Percentiles rank a stretch among this genome's conserved stretches.
These are phyloP conservation scores for Fukomys damarensis DNA, from an alignment of 2,113 vertebrate species.

Conservation along the genomic window DNA sequence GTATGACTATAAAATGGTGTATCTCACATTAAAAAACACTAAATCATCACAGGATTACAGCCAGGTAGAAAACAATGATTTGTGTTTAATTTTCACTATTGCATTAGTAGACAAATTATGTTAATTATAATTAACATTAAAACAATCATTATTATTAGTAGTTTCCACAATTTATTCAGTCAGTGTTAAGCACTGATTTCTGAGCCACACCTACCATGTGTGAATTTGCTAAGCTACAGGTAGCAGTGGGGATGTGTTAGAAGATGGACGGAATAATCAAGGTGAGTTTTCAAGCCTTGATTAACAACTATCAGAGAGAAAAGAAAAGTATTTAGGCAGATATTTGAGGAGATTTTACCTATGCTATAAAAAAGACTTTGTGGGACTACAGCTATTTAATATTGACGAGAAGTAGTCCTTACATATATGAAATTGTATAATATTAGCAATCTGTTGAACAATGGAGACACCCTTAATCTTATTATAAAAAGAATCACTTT, in stretches of 20 bases:
- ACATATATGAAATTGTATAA: not conserved
- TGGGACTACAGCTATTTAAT: not conserved
- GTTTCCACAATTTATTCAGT: not conserved
- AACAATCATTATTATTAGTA: not conserved
- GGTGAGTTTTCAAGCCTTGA: not conserved
- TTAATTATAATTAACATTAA: conserved; percentile 2
- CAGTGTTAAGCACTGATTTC: not conserved
- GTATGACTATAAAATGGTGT: not conserved
- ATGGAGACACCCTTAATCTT: not conserved
- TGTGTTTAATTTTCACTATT: not conserved
- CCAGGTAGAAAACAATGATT: not conserved
- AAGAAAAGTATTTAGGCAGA: not conserved
- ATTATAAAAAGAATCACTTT: not conserved
- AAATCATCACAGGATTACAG: not conserved
- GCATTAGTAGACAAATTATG: not conserved
- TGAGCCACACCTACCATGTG: not conserved
- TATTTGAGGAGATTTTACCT: not conserved
- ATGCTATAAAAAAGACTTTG: not conserved
- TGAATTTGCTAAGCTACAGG: not conserved
- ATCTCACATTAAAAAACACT: not conserved
- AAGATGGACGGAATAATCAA: not conserved
- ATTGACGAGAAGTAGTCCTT: not conserved
- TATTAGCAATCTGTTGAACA: not conserved
- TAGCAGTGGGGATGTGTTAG: not conserved
- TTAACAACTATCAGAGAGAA: not conserved